Conservation (phyloP, 2,113 vertebrate species). For the Miniopterus natalensis region DNA sequence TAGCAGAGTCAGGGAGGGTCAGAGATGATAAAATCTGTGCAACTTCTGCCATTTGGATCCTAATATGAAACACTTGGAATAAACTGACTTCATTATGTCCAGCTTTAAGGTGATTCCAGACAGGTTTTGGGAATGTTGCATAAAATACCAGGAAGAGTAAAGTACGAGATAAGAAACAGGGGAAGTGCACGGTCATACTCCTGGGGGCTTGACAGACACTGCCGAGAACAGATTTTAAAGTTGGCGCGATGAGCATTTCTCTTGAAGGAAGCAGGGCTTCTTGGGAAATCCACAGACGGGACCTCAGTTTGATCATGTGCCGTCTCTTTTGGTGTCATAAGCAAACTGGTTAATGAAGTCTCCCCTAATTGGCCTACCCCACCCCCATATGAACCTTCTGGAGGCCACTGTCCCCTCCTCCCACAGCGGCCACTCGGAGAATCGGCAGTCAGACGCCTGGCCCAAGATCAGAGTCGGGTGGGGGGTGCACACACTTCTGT, state of each 20-base stretch:
- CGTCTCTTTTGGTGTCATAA: background rate
- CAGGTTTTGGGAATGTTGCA: background rate
- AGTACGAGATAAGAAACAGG: background rate
- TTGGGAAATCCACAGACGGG: background rate
- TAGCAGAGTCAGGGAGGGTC: background rate
- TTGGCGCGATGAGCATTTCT: background rate
- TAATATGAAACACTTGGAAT: background rate
- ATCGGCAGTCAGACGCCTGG: background rate
- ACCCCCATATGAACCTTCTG: background rate
- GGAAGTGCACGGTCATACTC: accelerated
- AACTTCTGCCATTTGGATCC: background rate
- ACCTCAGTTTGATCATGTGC: background rate
- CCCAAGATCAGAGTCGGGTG: background rate
- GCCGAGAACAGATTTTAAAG: background rate
- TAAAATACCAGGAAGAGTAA: background rate
- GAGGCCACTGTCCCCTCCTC: background rate
- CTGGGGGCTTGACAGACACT: accelerated
- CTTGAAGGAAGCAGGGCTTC: background rate
- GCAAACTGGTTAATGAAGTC: background rate
- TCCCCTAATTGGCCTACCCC: background rate
- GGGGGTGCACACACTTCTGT: background rate
- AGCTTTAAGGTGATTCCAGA: background rate
- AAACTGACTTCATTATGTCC: background rate
- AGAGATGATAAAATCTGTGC: background rate
- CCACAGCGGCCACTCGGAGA: background rate